These are phyloP conservation scores for Orientallactaga bullata DNA, from an alignment of 2,113 vertebrate genomes.

Conservation along the genomic window DNA sequence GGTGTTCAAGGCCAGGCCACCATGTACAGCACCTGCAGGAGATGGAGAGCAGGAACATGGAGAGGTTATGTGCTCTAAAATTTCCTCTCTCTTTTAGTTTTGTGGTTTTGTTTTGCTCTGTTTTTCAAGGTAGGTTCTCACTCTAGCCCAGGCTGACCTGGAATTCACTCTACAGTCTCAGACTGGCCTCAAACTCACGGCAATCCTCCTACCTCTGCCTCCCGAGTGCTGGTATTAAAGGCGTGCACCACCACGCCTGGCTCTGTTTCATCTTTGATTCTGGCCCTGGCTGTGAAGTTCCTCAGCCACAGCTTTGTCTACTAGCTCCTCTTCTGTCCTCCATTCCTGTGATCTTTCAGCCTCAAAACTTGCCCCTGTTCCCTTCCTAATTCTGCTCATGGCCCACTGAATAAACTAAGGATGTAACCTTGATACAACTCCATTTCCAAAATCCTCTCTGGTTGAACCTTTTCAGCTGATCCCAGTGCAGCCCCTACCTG, in stretches of 20 bases:
- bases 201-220: too few relatives aligned
- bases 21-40: neutral
- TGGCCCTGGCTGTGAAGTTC: neutral
- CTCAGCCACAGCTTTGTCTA: neutral
- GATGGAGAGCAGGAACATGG: neutral
- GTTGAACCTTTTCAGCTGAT: neutral
- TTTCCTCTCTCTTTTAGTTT: too few relatives aligned
- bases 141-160: too few relatives aligned
- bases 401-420: neutral
- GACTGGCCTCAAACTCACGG: too few relatives aligned
- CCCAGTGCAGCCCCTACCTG: neutral
- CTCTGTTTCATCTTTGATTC: neutral
- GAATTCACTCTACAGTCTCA: too few relatives aligned
- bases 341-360: neutral
- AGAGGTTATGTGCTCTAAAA: accelerated
- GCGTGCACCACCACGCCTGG: too few relatives aligned
- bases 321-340: neutral
- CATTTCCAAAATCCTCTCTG: neutral
- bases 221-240: too few relatives aligned
- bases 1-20: neutral
- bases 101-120: too few relatives aligned
- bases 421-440: neutral
- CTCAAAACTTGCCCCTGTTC: neutral
- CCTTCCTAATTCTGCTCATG: neutral
- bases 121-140: too few relatives aligned